Conservation (phyloP, 2,113 vertebrate genomes). For the Phaethon lepturus region DNA sequence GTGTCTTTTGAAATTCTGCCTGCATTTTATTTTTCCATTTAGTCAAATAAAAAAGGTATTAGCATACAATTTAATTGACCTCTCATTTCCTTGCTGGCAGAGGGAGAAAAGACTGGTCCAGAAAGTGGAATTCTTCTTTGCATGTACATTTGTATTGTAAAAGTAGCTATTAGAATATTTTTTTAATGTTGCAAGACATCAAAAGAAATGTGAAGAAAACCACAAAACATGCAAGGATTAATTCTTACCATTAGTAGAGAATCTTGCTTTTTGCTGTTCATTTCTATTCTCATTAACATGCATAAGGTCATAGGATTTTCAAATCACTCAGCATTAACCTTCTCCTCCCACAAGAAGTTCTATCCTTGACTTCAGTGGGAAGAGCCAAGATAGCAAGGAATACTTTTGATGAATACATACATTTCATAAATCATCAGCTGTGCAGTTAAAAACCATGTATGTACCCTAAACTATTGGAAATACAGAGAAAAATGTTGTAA, state of each 20-base stretch:
- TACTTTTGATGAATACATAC: not conserved
- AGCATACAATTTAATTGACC: not conserved
- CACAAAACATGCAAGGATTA: not conserved
- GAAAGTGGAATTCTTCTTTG: not conserved
- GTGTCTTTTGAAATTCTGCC: not conserved
- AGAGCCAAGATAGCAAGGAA: not conserved
- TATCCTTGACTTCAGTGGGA: not conserved
- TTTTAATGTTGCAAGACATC: not conserved
- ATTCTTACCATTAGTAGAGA: not conserved
- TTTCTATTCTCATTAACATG: not conserved
- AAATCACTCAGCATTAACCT: not conserved
- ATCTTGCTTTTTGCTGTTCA: slow-evolving; percentile 8
- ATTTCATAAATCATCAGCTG: not conserved
- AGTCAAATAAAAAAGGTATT: not conserved
- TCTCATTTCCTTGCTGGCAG: not conserved
- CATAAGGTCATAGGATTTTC: not conserved
- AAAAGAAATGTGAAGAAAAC: not conserved
- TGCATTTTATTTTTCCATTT: not conserved
- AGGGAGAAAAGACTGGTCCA: not conserved
- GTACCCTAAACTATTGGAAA: not conserved
- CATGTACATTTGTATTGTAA: not conserved
- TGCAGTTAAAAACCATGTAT: not conserved
- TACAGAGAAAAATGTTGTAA: not conserved
- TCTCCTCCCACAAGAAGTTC: not conserved
- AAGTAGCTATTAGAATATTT: not conserved